Percentiles rank a stretch among this genome's conserved stretches.
Conservation (phyloP, 2,113 vertebrate genomes). For the Psittacus erithacus region DNA sequence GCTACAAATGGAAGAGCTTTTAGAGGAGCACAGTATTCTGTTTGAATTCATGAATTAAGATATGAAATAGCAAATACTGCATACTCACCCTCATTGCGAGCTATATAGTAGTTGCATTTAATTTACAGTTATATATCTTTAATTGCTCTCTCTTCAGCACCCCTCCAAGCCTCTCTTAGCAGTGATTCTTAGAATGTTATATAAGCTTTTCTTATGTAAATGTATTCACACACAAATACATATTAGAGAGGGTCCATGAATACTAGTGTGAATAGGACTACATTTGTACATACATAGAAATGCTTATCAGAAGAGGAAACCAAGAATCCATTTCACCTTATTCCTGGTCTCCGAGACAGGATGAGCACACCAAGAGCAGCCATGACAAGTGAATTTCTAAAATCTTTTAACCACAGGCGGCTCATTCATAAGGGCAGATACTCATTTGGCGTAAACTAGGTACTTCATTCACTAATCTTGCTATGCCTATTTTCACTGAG, state of each 20-base stretch:
- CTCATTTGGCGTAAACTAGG: background rate
- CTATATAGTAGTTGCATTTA: background rate
- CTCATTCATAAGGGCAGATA: background rate
- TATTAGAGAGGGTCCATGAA: background rate
- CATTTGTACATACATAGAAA: background rate
- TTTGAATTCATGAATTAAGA: background rate
- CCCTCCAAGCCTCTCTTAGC: background rate
- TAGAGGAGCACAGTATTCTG: background rate
- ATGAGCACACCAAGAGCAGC: background rate
- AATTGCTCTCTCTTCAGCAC: background rate
- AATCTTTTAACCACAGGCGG: background rate
- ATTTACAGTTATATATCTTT: background rate
- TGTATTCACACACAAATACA: background rate
- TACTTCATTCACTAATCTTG: background rate
- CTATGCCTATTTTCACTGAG: background rate
- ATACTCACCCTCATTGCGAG: background rate
- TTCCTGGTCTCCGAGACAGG: background rate
- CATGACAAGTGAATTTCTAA: background rate
- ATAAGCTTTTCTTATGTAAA: background rate
- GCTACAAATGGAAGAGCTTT: background rate
- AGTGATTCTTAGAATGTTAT: background rate
- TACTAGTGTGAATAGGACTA: background rate
- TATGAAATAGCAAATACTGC: background rate
- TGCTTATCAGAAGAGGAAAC: background rate
- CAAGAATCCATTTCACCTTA: background rate